A percentile compares a stretch with the other conserved stretches of the same genome.
Evolutionary conservation across 2,888 invertebrate genomes (phyloP).

Genomic region (Melanostoma scalare): DNA sequence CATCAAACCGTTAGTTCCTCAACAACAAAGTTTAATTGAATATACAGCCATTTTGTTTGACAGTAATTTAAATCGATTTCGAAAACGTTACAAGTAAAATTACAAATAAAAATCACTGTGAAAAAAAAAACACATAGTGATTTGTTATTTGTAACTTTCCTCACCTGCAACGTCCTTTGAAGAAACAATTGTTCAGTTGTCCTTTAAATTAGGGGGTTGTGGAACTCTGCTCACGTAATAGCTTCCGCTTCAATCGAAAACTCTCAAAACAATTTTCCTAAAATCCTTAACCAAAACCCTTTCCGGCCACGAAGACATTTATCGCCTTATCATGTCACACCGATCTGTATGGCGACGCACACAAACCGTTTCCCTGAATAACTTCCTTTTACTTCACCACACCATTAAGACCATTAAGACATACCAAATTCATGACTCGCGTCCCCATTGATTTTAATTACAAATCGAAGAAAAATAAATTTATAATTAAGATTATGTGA

Average conservation of each 20-base stretch:
- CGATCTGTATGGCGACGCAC: slow-evolving; percentile 13
- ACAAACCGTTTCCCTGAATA: slow-evolving; percentile 17
- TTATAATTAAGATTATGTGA: slow-evolving; percentile 66
- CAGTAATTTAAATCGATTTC: too few species aligned
- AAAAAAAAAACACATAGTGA: too few species aligned
- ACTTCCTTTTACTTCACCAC: not conserved
- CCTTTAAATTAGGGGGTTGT: not conserved
- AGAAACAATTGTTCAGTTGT: too few species aligned
- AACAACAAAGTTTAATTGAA: too few species aligned
- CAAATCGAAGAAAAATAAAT: slow-evolving; percentile 46
- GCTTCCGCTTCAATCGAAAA: slow-evolving; percentile 18
- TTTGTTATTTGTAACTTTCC: too few species aligned
- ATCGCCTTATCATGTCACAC: slow-evolving; percentile 10
- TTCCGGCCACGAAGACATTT: slow-evolving; percentile 17
- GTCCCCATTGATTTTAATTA: slow-evolving; percentile 32
- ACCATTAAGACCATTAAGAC: slow-evolving; percentile 24
- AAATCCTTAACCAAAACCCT: slow-evolving; percentile 6
- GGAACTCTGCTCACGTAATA: slow-evolving; percentile 24
- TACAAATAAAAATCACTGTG: too few species aligned
- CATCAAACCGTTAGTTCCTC: too few species aligned
- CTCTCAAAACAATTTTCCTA: not conserved
- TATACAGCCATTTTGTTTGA: too few species aligned
- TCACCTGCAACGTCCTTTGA: too few species aligned
- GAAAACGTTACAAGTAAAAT: too few species aligned
- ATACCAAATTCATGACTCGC: slow-evolving; percentile 24